Evolutionary conservation across 1,140 invertebrate genomes (phyloP), one percentile per base, ranked within the genome.

Genomic region (Pentalonia nigronervosa): DNA sequence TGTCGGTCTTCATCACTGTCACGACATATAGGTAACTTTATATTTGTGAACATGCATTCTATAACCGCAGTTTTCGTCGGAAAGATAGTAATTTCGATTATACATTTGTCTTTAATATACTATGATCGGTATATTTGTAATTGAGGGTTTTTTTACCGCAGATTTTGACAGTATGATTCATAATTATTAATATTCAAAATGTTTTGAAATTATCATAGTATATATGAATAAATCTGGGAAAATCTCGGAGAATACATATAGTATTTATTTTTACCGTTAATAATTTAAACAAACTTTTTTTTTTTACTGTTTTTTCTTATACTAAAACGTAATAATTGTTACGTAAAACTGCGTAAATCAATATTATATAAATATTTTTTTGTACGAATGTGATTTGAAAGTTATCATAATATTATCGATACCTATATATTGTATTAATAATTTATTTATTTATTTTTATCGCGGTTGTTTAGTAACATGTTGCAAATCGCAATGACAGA

Each of bases 291-390:
- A 76, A 76, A 23, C 60, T 17, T 76, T n/a, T 56, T n/a, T 56
- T 76, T 76, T n/a, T 67, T 67, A 14, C 60, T 76, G 60, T 76
- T 76, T 76, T n/a, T n/a, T 76, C 14, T 76, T n/a, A 1, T 76
- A 76, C 14, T 76, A 17, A 76, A 86, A 45, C 84, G 84, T 47
- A 86, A 45, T 41, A 76, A 48, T 87, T 48, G 30, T 87, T 87
- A 87, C 86, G 45, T 87, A 48, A 48, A 21, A 48, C 47, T 87
- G 0, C 45, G 45, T 87, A 50, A 30, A n/a, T 48, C 86, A 48
- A 87, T 87, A 34, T 48, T 48, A 87, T 87, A 87, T 87, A 87
- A 84, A 86, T 86, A 30, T 86, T 50, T 88, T 86, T 88, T 47
- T n/a, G 30, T 47, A n/a, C 11, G 2, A 87, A 48, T 47, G 47